phyloP scores from a whole-genome alignment of 2,113 vertebrate species.

The Toxotes jaculatrix region DNA sequence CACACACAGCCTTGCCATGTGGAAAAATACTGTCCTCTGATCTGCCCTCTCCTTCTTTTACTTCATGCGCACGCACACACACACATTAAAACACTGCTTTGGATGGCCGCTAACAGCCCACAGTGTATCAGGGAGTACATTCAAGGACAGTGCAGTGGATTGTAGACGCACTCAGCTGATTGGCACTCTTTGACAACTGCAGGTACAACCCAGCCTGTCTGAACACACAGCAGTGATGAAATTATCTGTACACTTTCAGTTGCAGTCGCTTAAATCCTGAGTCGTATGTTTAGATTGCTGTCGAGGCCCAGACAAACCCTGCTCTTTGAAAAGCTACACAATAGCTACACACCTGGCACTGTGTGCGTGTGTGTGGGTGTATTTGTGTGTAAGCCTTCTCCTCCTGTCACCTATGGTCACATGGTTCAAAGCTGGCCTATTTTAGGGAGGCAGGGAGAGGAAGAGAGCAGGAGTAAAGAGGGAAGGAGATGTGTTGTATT shows the following conservation, averaged over 20 bases:
- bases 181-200: not conserved
- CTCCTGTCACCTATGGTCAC: conserved; percentile 76
- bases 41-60: conserved; percentile 40
- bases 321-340: conserved; percentile 25
- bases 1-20: conserved; percentile 34
- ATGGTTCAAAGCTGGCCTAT: conserved; percentile 77
- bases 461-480: conserved; percentile 48
- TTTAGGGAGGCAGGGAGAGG: conserved; percentile 65
- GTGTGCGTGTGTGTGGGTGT: conserved; percentile 33
- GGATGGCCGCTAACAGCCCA: conserved; percentile 8
- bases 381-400: conserved; percentile 62
- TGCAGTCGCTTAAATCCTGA: conserved; percentile 1
- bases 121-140: conserved; percentile 23
- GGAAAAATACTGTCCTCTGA: conserved; percentile 74
- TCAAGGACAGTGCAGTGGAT: conserved; percentile 61
- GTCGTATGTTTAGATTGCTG: not conserved
- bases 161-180: conserved; percentile 23
- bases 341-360: conserved; percentile 55
- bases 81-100: conserved; percentile 23
- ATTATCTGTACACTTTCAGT: not conserved
- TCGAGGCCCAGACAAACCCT: not conserved
- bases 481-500: conserved; percentile 55
- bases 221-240: not conserved
- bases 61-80: conserved; percentile 2
- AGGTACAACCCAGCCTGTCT: not conserved